Base-by-base conservation (phyloP, 2,888 invertebrate species). In the Aethes cnicana region DNA sequence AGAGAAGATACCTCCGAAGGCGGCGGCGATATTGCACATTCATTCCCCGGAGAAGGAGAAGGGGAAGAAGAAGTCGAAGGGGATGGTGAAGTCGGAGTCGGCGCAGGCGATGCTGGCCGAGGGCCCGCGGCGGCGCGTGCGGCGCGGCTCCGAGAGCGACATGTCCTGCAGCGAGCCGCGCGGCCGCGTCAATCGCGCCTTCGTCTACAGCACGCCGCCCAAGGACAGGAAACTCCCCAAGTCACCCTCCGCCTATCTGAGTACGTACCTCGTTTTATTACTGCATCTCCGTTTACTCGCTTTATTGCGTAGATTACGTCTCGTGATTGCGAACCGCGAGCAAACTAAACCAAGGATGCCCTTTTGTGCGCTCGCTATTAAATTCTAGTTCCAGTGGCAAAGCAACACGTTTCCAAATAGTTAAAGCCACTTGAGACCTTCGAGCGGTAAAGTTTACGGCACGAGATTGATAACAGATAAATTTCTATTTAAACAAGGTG, bases 11-110 rank as follows among this genome's bases (percentile, higher is more conserved):
- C 92, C 92, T 4, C 92, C 92, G 0, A 92, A 93, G 73, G 92
- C 92, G 1, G 92, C 92, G 0, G 92, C 92, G 2, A 68, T 92
- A 20, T 66, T 92, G 35, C 92, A 92, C 55, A 92, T 93, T 54
- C 91, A 92, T 53, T 84, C 87, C 14, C 85, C 87, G 14, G 78
- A 75, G 37, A 76, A 62, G 21, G 28, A 52, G 9, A 52, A 60
- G 47, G 69, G 66, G 52, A 85, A 82, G 71, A 86, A 80, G 59
- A 84, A 80, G 53, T 68, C 83, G 55, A 87, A 82, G 56, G 76
- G 68, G 16, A 74, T 84, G 66, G 84, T 80, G 21, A 86, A 85
- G 62, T 84, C 84, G 1, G 88, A 87, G 60, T 84, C 84, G 1
- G 81, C 81, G 41, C 84, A 82, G 61, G 77, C 76, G 8, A 77